A percentile compares a stretch with the other conserved stretches of the same genome.
These are phyloP conservation scores for Oncorhynchus tshawytscha DNA, from an alignment of 2,113 vertebrate species.

Conservation along the genomic window DNA sequence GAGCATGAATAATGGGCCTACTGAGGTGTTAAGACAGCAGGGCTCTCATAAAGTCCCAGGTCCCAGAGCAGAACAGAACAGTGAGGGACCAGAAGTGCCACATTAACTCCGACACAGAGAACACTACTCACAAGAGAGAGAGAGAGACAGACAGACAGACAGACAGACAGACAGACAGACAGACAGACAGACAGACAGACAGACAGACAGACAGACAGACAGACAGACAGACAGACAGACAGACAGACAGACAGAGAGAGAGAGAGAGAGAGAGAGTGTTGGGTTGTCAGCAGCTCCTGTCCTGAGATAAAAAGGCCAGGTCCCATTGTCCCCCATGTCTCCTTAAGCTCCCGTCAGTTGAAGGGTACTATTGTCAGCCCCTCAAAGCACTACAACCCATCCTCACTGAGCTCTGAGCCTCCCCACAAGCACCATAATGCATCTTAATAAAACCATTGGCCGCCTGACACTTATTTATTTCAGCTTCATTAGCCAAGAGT, in stretches of 20 bases:
- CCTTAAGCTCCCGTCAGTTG: neutral
- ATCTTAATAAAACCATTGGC: constrained; percentile 60
- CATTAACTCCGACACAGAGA: too few relatives aligned
- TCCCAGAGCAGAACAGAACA: constrained; percentile 32
- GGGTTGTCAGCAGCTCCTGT: constrained; percentile 13
- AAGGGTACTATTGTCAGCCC: neutral
- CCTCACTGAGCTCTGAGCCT: neutral
- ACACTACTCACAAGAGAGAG: too few relatives aligned
- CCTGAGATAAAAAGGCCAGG: constrained; percentile 38
- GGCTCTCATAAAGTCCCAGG: constrained; percentile 52
- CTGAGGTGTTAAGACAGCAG: constrained; percentile 55
- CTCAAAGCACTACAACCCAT: neutral
- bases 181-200: too few relatives aligned
- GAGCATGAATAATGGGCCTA: constrained; percentile 59
- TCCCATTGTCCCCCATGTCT: constrained; percentile 44
- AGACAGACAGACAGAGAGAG: too few relatives aligned
- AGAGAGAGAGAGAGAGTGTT: too few relatives aligned
- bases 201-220: too few relatives aligned
- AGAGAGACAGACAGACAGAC: too few relatives aligned
- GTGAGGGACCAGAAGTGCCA: too few relatives aligned
- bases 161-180: too few relatives aligned
- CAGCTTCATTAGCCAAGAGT: constrained; percentile 66
- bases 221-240: too few relatives aligned
- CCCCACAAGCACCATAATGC: constrained; percentile 52
- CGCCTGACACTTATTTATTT: constrained; percentile 64